These are phyloP conservation scores for Rachycentron canadum DNA, from an alignment of 2,797 vertebrate genomes.

Conservation along the genomic window DNA sequence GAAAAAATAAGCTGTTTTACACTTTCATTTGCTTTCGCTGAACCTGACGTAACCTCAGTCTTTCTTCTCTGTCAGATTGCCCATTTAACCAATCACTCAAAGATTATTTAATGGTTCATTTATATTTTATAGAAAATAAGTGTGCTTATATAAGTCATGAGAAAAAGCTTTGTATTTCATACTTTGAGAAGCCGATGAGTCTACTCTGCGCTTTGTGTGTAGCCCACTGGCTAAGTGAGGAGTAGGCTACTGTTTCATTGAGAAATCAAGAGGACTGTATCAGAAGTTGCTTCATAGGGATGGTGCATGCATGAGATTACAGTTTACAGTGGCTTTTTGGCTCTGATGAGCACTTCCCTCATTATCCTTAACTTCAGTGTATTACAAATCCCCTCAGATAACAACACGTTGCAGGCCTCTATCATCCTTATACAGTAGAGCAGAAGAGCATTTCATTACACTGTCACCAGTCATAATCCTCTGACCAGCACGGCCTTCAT, in stretches of 20 bases:
- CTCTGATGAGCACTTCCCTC: conserved; percentile 66
- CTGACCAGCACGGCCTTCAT: conserved; percentile 62
- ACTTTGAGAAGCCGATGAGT: conserved; percentile 29
- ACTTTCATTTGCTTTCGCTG: conserved; percentile 14
- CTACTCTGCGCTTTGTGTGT: conserved; percentile 3
- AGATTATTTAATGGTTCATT: conserved; percentile 23
- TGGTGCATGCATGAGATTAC: conserved; percentile 48
- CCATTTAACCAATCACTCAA: conserved; percentile 24
- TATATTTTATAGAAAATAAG: conserved; percentile 22
- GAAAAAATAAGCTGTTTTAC: background rate
- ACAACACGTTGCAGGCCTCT: conserved; percentile 66
- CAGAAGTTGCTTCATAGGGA: conserved; percentile 34
- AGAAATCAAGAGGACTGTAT: conserved; percentile 51
- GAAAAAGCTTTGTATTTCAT: too few species aligned
- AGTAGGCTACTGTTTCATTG: conserved; percentile 36
- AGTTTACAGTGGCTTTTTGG: conserved; percentile 59
- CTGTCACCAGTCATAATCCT: conserved; percentile 72
- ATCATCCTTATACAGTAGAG: conserved; percentile 52
- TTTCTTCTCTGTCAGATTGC: conserved; percentile 23
- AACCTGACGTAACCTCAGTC: conserved; percentile 18
- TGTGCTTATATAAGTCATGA: conserved; percentile 1
- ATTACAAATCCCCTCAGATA: conserved; percentile 75
- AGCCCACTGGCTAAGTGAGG: conserved; percentile 19
- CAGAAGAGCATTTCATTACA: conserved; percentile 69
- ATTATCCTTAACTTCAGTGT: conserved; percentile 68